phyloP scores from a whole-genome alignment of 2,113 vertebrate genomes.

The Peromyscus maniculatus region DNA sequence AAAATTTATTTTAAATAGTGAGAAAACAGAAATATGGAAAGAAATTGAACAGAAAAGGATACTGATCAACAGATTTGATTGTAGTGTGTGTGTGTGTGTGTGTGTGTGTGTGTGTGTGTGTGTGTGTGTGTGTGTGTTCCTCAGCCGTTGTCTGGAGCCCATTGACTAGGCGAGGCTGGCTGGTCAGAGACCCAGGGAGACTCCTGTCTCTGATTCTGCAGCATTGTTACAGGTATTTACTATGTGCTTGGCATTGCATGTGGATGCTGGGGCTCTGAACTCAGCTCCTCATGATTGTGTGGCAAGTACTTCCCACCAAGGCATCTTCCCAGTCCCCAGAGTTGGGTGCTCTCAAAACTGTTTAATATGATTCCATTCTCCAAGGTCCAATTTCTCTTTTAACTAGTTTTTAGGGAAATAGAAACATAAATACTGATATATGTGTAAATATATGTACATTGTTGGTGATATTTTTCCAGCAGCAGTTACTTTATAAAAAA shows the following conservation, averaged over 20 bases:
- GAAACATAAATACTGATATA: neutral
- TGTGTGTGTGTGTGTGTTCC: neutral
- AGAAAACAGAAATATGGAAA: neutral
- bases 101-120: neutral
- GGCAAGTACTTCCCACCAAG: neutral
- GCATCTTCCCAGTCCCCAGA: neutral
- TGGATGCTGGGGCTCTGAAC: neutral
- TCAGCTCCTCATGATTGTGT: neutral
- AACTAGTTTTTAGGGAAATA: conserved; percentile 15
- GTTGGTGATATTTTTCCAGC: neutral
- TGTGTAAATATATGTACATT: neutral
- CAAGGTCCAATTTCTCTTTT: neutral
- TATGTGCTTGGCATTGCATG: fast-evolving
- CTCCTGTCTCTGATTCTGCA: neutral
- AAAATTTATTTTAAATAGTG: conserved; percentile 25
- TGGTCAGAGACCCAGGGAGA: neutral
- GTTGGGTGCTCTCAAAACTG: neutral
- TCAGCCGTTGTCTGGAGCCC: neutral
- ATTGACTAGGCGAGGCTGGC: neutral
- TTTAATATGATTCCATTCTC: conserved; percentile 24
- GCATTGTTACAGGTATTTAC: neutral
- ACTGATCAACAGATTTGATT: neutral
- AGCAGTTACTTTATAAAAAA: conserved; percentile 41
- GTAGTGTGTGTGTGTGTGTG: neutral
- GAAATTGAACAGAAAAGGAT: neutral